These are phyloP conservation scores for Anas platyrhynchos DNA, from an alignment of 2,113 vertebrate species.

Conservation along the genomic window DNA sequence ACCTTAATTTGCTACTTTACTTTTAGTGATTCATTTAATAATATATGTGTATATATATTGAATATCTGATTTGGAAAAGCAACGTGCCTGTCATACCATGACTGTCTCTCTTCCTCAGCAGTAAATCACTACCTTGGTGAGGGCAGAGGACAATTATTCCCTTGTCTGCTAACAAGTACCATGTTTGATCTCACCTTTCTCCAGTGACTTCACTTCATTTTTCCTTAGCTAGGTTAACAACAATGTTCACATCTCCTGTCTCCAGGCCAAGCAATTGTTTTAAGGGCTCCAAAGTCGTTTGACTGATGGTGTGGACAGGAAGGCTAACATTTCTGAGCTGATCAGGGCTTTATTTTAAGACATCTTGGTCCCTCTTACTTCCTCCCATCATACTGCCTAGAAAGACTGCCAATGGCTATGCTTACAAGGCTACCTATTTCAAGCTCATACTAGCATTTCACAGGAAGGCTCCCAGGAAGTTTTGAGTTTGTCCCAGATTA, in stretches of 20 bases:
- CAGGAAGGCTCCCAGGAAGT: not conserved
- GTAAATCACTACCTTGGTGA: not conserved
- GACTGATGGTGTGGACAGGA: not conserved
- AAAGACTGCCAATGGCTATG: not conserved
- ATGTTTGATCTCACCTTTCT: not conserved
- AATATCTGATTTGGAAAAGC: slow-evolving; percentile 6
- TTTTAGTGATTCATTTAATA: not conserved
- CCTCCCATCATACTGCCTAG: not conserved
- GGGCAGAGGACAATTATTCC: not conserved
- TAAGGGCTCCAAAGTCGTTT: not conserved
- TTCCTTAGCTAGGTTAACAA: not conserved
- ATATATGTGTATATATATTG: not conserved
- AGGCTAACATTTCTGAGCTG: not conserved
- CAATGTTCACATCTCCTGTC: not conserved
- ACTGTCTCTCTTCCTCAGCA: not conserved
- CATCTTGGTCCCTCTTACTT: not conserved
- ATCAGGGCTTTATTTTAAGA: not conserved
- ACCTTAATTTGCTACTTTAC: not conserved
- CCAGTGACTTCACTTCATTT: not conserved
- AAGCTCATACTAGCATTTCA: not conserved
- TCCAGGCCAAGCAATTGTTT: slow-evolving; percentile 28
- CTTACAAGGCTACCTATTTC: not conserved
- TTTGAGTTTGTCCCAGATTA: not conserved
- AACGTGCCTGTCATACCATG: not conserved
- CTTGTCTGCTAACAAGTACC: not conserved